Evolutionary conservation across 2,113 vertebrate genomes (phyloP).

Genomic region (Tonatia bakeri): DNA sequence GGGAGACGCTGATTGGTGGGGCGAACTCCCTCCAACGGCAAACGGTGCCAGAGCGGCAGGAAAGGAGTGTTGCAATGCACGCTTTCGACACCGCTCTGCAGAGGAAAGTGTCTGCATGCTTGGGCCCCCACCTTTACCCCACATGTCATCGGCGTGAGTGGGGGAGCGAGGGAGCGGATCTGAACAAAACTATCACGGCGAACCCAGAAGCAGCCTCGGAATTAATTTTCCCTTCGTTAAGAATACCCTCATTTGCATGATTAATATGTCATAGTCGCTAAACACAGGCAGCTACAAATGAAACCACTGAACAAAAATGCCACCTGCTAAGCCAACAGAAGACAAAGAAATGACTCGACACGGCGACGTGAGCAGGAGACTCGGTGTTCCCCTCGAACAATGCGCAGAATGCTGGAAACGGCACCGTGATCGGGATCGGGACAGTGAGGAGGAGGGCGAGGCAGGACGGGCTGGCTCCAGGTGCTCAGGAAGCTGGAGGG

Average conservation of each 20-base stretch:
- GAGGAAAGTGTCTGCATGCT: constrained; percentile 2
- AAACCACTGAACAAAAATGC: constrained; percentile 74
- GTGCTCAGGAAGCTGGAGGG: rapidly evolving
- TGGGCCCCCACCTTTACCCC: constrained; percentile 68
- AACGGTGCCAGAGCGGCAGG: not conserved
- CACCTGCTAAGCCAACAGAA: constrained; percentile 74
- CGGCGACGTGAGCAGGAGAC: not conserved
- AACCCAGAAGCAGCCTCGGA: constrained; percentile 64
- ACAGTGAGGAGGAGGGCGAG: not conserved
- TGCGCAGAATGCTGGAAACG: not conserved
- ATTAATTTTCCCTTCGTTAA: constrained; percentile 78
- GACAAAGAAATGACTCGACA: constrained; percentile 64
- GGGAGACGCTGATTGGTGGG: not conserved
- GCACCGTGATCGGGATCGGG: not conserved
- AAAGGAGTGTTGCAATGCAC: constrained; percentile 29
- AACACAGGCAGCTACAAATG: constrained; percentile 54
- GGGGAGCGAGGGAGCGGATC: not conserved
- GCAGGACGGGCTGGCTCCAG: not conserved
- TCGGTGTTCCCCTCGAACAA: not conserved
- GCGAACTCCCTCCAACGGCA: not conserved
- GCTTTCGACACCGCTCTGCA: not conserved
- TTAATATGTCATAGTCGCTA: constrained; percentile 78
- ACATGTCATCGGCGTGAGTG: not conserved
- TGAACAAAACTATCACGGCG: constrained; percentile 63
- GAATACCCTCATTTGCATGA: constrained; percentile 78